Conservation (phyloP, 2,113 vertebrate genomes). For the Lontra canadensis region DNA sequence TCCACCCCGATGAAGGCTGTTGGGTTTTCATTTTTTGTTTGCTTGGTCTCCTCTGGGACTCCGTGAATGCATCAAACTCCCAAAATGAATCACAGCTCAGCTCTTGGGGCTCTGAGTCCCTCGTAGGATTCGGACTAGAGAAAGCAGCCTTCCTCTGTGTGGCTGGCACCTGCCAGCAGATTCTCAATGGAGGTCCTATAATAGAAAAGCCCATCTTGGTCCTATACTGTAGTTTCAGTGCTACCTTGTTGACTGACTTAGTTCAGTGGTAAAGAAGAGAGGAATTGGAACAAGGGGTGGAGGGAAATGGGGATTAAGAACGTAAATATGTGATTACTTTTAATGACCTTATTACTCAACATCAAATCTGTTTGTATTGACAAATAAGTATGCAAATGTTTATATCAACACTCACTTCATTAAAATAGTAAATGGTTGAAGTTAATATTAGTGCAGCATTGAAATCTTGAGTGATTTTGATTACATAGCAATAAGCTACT, state of each 20-base stretch:
- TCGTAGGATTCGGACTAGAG: constrained; percentile 56
- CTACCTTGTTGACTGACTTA: constrained; percentile 82
- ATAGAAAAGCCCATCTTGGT: constrained; percentile 67
- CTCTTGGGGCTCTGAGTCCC: constrained; percentile 63
- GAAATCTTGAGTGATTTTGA: constrained; percentile 75
- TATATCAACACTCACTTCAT: constrained; percentile 78
- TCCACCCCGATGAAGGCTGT: constrained; percentile 71
- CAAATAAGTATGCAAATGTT: constrained; percentile 81
- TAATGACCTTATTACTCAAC: constrained; percentile 78
- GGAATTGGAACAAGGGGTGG: constrained; percentile 79
- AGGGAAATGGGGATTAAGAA: constrained; percentile 76
- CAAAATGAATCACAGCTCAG: constrained; percentile 77
- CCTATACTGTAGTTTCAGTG: constrained; percentile 59
- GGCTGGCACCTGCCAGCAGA: constrained; percentile 72
- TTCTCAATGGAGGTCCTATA: constrained; percentile 68
- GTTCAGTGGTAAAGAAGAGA: constrained; percentile 78
- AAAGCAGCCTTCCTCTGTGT: constrained; percentile 75
- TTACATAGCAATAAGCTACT: constrained; percentile 78
- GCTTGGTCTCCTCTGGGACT: constrained; percentile 74
- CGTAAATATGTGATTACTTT: constrained; percentile 82
- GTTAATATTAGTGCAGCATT: constrained; percentile 78
- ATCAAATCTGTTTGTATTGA: constrained; percentile 80
- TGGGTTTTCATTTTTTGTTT: constrained; percentile 54
- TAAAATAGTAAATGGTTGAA: constrained; percentile 74
- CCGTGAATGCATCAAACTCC: constrained; percentile 73